Percentiles rank a stretch among this genome's conserved stretches.
These are phyloP conservation scores for Salminus brasiliensis DNA, from an alignment of 2,113 vertebrate species.

Conservation along the genomic window DNA sequence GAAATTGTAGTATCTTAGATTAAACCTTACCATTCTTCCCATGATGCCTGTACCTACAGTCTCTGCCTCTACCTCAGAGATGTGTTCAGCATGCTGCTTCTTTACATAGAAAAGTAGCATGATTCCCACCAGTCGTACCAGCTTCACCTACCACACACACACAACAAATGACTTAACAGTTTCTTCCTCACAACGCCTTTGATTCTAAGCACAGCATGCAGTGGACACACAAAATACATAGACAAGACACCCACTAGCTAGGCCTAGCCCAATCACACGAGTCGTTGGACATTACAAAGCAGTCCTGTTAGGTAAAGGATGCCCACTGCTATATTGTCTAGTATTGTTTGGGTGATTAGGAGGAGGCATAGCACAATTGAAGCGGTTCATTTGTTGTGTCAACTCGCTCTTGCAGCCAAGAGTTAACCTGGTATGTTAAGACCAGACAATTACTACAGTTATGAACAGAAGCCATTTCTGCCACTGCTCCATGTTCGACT, in stretches of 20 bases:
- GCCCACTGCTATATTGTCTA: too few relatives aligned
- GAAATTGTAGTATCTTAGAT: neutral
- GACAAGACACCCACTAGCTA: neutral
- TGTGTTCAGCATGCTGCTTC: conserved; percentile 83
- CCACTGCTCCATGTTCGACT: too few relatives aligned
- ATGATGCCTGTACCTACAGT: conserved; percentile 97
- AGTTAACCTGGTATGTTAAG: too few relatives aligned
- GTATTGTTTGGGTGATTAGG: too few relatives aligned
- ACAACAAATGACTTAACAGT: neutral
- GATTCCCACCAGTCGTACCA: conserved; percentile 92
- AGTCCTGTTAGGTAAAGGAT: too few relatives aligned
- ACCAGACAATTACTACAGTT: too few relatives aligned
- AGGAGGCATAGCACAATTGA: too few relatives aligned
- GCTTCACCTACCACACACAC: conserved; percentile 81
- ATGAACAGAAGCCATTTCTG: too few relatives aligned
- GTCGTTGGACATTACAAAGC: too few relatives aligned
- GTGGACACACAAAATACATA: neutral
- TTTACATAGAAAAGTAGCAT: conserved; percentile 92
- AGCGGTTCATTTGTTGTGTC: too few relatives aligned
- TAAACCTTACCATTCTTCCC: conserved; percentile 91
- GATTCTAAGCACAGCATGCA: neutral
- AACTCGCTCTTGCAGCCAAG: too few relatives aligned
- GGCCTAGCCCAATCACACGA: too few relatives aligned
- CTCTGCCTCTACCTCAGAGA: conserved; percentile 90
- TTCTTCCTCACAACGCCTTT: neutral